Conservation (phyloP, 1,140 invertebrate genomes). For the Calycopis cecrops region DNA sequence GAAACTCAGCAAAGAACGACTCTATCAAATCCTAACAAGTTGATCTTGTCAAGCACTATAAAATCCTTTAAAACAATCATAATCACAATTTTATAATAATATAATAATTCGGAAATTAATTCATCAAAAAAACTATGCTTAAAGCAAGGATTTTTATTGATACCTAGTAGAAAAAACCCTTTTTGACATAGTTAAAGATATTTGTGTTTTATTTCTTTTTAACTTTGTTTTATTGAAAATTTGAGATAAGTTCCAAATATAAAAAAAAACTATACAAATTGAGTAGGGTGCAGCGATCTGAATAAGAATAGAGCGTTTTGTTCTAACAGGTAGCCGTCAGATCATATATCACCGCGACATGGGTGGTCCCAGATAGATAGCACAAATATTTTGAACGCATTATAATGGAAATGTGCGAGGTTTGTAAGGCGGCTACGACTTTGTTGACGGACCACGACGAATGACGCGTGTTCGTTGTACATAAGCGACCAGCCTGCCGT, state of each 20-base stretch:
- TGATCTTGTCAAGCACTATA: no score
- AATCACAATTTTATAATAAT: no score
- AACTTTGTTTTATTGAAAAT: not conserved
- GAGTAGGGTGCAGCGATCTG: slow-evolving; percentile 34
- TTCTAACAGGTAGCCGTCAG: slow-evolving; percentile 62
- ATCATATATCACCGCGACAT: slow-evolving; percentile 55
- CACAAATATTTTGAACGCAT: slow-evolving; percentile 65
- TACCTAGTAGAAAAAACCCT: no score
- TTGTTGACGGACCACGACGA: slow-evolving; percentile 60
- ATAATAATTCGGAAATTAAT: no score
- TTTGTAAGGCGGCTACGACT: slow-evolving; percentile 38
- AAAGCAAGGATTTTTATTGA: no score
- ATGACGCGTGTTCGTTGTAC: slow-evolving; percentile 40
- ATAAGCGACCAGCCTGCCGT: slow-evolving; percentile 24
- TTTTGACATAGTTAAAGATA: no score
- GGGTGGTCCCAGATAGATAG: slow-evolving; percentile 64
- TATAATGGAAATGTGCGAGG: slow-evolving; percentile 65
- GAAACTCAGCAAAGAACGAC: no score
- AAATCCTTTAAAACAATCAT: no score
- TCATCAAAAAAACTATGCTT: no score
- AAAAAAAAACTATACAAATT: slow-evolving; percentile 27
- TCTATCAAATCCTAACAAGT: no score
- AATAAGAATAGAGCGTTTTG: slow-evolving; percentile 50
- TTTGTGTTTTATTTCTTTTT: not conserved
- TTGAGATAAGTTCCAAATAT: not conserved